These are phyloP conservation scores for Leptodirus hochenwartii DNA, from an alignment of 2,888 invertebrate genomes.

Conservation along the genomic window DNA sequence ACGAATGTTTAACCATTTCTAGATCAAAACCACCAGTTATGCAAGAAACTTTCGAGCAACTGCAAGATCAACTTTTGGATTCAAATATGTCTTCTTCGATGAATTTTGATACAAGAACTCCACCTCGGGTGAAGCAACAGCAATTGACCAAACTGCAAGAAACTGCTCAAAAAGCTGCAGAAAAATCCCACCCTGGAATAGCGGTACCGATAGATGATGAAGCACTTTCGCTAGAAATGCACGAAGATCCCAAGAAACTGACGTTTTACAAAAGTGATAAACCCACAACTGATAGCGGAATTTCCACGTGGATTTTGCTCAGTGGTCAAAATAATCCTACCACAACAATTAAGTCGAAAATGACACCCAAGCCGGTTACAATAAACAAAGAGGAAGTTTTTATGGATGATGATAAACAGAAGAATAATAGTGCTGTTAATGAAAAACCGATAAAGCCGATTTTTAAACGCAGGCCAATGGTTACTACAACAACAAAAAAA, in stretches of 20 bases:
- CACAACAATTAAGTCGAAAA: constrained; percentile 11
- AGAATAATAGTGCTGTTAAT: too few species aligned
- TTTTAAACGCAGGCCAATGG: constrained; percentile 23
- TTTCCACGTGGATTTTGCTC: constrained; percentile 61
- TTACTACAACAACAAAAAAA: constrained; percentile 15
- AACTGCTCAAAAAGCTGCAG: constrained; percentile 4
- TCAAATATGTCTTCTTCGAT: constrained; percentile 27
- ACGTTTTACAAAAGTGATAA: constrained; percentile 24
- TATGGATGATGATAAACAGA: constrained; percentile 10
- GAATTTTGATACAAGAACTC: constrained; percentile 39
- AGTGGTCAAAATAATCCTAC: constrained; percentile 30
- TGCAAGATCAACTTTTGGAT: constrained; percentile 37
- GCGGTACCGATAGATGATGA: constrained; percentile 24
- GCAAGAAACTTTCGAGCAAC: constrained; percentile 36
- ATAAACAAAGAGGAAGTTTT: constrained; percentile 12
- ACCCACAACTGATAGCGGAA: constrained; percentile 38
- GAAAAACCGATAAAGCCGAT: constrained; percentile 19
- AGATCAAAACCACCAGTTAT: constrained; percentile 29
- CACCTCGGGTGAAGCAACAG: constrained; percentile 40
- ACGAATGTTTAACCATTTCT: constrained; percentile 18
- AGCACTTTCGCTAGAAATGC: constrained; percentile 18
- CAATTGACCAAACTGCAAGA: constrained; percentile 14
- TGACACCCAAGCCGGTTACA: constrained; percentile 10
- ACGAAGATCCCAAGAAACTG: constrained; percentile 21
- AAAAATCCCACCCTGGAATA: constrained; percentile 11